phyloP scores from a whole-genome alignment of 2,797 vertebrate genomes.

The Cryptoprocta ferox region DNA sequence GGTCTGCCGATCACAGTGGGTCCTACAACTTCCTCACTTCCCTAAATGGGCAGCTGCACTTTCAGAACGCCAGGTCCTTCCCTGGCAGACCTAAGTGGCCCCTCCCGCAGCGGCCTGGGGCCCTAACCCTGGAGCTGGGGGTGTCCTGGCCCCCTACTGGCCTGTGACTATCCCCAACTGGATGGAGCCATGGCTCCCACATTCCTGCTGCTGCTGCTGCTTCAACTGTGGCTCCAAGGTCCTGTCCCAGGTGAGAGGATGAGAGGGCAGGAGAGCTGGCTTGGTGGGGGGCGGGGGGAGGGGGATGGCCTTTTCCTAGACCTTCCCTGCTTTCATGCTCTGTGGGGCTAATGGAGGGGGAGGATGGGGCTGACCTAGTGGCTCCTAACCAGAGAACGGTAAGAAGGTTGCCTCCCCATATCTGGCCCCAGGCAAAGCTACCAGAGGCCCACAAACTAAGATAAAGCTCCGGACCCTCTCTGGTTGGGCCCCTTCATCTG shows the following conservation, averaged over 20 bases:
- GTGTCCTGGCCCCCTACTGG: not conserved
- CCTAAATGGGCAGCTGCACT: conserved; percentile 67
- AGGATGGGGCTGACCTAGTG: not conserved
- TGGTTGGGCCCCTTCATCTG: not conserved
- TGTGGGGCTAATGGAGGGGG: not conserved
- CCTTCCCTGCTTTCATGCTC: not conserved
- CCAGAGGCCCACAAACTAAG: not conserved
- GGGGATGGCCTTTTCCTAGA: not conserved
- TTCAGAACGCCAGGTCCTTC: conserved; percentile 32
- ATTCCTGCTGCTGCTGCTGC: conserved; percentile 19
- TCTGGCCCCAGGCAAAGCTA: not conserved
- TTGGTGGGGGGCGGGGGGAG: not conserved
- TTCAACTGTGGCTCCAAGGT: conserved; percentile 30
- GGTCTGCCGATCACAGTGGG: conserved; percentile 29
- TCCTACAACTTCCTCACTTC: conserved; percentile 69
- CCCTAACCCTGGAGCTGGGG: not conserved
- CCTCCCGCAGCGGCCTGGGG: not conserved
- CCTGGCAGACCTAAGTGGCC: conserved; percentile 45
- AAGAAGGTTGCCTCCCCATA: not conserved
- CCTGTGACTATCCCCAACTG: not conserved
- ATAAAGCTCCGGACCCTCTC: not conserved
- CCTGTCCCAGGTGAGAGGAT: conserved; percentile 68
- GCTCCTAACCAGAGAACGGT: not conserved
- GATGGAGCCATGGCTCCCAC: conserved; percentile 58
- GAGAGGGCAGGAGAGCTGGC: not conserved